A percentile compares a stretch with the other conserved stretches of the same genome.
Conservation (phyloP, 2,113 vertebrate genomes). For the Colius striatus region DNA sequence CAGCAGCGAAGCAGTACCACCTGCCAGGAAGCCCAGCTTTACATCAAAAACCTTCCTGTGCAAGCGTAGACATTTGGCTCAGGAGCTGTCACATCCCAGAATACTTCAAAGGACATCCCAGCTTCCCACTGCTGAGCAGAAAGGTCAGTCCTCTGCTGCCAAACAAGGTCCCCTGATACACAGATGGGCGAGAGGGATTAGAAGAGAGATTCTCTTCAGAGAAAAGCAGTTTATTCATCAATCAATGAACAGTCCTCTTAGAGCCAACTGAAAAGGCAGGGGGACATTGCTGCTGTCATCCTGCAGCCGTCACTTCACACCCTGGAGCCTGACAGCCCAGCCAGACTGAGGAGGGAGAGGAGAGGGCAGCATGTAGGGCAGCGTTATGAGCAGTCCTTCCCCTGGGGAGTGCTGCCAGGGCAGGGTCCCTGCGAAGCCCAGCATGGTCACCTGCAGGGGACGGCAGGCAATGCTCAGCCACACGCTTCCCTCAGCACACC, state of each 20-base stretch:
- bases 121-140: neutral
- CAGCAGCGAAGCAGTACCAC: neutral
- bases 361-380: conserved; percentile 73
- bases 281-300: neutral
- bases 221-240: conserved; percentile 48
- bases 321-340: conserved; percentile 84
- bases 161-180: neutral
- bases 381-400: conserved; percentile 75
- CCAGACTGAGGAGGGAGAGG: conserved; percentile 54
- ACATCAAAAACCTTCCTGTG: neutral
- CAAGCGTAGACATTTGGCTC: neutral
- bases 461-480: neutral
- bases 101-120: too few relatives aligned
- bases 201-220: neutral
- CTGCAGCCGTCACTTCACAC: conserved; percentile 61
- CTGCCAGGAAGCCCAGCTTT: neutral
- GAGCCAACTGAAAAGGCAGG: neutral
- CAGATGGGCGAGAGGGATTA: neutral
- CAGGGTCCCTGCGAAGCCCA: conserved; percentile 77
- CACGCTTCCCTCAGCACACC: neutral
- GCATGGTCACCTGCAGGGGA: conserved; percentile 81
- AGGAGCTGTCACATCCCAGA: neutral
- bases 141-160: neutral
- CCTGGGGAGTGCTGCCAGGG: conserved; percentile 75
- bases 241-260: neutral